These are phyloP conservation scores for Cryptus viduatorius DNA, from an alignment of 2,888 invertebrate genomes.

Conservation along the genomic window DNA sequence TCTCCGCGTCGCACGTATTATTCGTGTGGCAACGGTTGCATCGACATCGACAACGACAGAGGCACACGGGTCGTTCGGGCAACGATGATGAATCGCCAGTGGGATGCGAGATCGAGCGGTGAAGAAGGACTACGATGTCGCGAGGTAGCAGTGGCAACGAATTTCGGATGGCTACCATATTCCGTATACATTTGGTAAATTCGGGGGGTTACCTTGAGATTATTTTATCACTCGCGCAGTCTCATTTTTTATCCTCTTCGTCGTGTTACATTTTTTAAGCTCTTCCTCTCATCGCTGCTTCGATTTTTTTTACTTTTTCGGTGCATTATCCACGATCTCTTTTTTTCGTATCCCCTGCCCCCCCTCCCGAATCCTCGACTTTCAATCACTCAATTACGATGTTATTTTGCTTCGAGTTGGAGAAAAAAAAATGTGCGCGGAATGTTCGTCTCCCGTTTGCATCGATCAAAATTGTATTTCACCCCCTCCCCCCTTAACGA, in stretches of 20 bases:
- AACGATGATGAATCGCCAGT: constrained; percentile 42
- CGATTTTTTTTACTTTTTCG: constrained; percentile 46
- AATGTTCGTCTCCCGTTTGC: constrained; percentile 43
- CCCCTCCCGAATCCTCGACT: background rate
- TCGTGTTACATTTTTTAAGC: constrained; percentile 7
- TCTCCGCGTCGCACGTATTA: constrained; percentile 2
- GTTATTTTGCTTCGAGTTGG: constrained; percentile 24
- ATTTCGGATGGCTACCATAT: constrained; percentile 66
- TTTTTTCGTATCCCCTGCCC: background rate
- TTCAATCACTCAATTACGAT: background rate
- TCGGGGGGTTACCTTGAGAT: constrained; percentile 28
- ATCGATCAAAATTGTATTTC: constrained; percentile 61
- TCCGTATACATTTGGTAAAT: constrained; percentile 60
- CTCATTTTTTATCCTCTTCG: constrained; percentile 41
- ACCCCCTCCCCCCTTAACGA: constrained; percentile 15
- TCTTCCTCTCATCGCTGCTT: constrained; percentile 15
- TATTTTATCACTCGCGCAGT: constrained; percentile 65
- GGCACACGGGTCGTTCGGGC: constrained; percentile 50
- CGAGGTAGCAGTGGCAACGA: constrained; percentile 54
- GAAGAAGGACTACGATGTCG: constrained; percentile 40
- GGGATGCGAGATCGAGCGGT: constrained; percentile 11
- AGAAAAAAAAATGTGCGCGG: constrained; percentile 33
- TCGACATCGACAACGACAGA: constrained; percentile 5
- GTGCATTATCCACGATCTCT: background rate
- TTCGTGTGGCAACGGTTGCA: background rate